phyloP scores from a whole-genome alignment of 2,888 invertebrate species.

The Gymnosoma rotundatum region DNA sequence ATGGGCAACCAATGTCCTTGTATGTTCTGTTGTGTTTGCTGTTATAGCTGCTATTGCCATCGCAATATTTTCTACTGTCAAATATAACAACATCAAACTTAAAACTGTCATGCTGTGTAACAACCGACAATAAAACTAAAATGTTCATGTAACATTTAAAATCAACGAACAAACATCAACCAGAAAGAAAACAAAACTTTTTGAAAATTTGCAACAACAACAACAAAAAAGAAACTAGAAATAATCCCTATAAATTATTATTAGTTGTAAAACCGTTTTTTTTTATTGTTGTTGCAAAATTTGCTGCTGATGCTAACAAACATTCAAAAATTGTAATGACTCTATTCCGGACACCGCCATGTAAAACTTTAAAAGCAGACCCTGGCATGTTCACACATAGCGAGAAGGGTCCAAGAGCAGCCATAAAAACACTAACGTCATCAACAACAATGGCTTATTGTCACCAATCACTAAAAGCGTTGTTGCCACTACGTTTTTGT shows the following conservation, averaged over 20 bases:
- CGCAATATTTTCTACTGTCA: conserved; percentile 53
- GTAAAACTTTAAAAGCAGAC: not conserved
- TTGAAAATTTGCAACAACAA: not conserved
- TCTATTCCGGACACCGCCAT: conserved; percentile 43
- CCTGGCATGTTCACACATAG: not conserved
- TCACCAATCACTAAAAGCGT: conserved; percentile 53
- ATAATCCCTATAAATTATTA: conserved; percentile 53
- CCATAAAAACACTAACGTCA: conserved; percentile 41
- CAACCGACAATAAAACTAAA: conserved; percentile 62
- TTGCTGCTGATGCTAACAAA: conserved; percentile 14
- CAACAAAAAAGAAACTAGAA: conserved; percentile 4
- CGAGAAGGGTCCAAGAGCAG: not conserved
- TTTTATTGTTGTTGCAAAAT: not conserved
- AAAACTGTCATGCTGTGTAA: conserved; percentile 62
- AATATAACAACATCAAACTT: conserved; percentile 55
- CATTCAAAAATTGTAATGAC: conserved; percentile 52
- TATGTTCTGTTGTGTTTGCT: conserved; percentile 20
- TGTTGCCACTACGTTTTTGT: conserved; percentile 41
- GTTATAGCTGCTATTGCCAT: conserved; percentile 20
- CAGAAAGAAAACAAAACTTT: not conserved
- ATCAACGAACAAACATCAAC: conserved; percentile 39
- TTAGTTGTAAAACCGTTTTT: conserved; percentile 52
- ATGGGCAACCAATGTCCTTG: conserved; percentile 19
- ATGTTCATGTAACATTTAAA: conserved; percentile 62
- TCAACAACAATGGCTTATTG: conserved; percentile 59